Evolutionary conservation across 2,113 vertebrate genomes (phyloP).

Genomic region (Zapus hudsonius): DNA sequence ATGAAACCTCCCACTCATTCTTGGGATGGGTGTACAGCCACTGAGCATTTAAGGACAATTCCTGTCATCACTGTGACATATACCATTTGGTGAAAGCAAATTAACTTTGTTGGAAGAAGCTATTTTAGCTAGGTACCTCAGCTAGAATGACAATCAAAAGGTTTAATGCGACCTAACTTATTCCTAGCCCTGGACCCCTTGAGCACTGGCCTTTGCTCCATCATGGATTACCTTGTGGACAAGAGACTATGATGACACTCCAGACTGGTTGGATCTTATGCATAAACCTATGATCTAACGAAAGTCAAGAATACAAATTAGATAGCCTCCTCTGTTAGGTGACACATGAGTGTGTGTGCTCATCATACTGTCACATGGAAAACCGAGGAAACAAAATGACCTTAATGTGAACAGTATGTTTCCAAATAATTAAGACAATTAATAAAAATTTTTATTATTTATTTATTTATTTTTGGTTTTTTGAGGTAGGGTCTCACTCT

Average conservation of each 20-base stretch:
- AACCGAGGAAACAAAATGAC: conserved; percentile 6
- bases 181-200: neutral
- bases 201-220: conserved; percentile 8
- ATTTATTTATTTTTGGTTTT: neutral
- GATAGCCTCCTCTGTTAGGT: neutral
- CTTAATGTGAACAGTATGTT: neutral
- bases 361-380: neutral
- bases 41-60: neutral
- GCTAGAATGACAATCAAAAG: neutral
- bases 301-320: neutral
- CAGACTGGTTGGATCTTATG: neutral
- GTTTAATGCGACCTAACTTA: neutral
- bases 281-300: neutral
- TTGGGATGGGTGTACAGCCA: neutral
- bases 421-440: conserved; percentile 31
- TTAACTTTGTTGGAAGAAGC: neutral
- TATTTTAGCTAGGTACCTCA: neutral
- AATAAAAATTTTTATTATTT: neutral
- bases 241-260: neutral
- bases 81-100: neutral
- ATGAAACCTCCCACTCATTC: neutral
- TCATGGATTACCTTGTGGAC: neutral
- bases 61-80: conserved; percentile 17
- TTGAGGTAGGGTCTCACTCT: no score
- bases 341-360: neutral